Base-by-base conservation (phyloP, 2,888 invertebrate genomes). In the Parnassius smintheus region DNA sequence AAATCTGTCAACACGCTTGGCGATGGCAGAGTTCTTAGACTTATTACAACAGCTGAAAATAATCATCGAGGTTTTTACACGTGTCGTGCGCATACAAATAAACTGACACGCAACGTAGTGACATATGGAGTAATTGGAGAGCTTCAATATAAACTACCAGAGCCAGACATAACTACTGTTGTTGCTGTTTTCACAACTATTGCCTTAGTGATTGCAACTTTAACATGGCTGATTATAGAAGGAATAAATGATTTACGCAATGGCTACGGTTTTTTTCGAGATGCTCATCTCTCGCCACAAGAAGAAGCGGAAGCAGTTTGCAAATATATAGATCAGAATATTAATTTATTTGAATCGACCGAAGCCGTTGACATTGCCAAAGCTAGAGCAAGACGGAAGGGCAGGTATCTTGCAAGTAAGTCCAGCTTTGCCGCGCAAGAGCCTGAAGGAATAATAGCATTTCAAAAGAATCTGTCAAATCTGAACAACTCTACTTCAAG, bases 201-300 rank as follows among this genome's bases (percentile, higher is more conserved):
- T 3, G 66, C 77, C 2, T 76, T 91, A 1, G 84, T 87, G 1
- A 51, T 86, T 50, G 76, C 76, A 2, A 86, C 88, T 10, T 72
- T 91, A 25, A 66, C 70, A 0, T 89, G 89, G 86, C 78, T 91
- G 11, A 66, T 85, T 22, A 69, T 80, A 4, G 90, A 91, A 77
- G 85, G 86, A 11, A 73, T 89, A 44, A 75, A 87, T 49, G 91
- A 91, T 62, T 70, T 91, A 2, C 82, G 81, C 2, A 78, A 80
- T 52, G 91, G 91, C 2, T 87, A 83, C 59, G 91, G 91, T 0
- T 91, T 90, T 67, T 91, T 83, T 66, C 77, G 91, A 61, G 90
- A 91, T 66, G 80, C 81, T 44, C 83, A 88, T 67, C 70, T 88
- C 25, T 73, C 83, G 9, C 85, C 88, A 0, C 80, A 85, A 65